Evolutionary conservation across 92 coral and sea anemone species (phyloP), one percentile per base, ranked within the genome.

Genomic region (Porites cylindrica): DNA sequence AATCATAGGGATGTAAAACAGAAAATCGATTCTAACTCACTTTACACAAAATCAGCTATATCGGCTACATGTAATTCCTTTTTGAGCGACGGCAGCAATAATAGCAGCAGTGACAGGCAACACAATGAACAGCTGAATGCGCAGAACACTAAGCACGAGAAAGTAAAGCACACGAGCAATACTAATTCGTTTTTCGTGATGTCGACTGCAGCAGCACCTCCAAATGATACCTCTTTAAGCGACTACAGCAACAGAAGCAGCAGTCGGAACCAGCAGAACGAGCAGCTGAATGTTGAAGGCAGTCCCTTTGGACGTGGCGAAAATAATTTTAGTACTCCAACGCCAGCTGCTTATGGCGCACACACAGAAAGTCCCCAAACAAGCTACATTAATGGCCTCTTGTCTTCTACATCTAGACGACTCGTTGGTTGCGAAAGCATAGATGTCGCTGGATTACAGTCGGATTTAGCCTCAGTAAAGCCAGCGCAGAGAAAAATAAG

Each of bases 401-500:
- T 50, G 58, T 82, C 78, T n/a, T 59, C 86, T 20, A 64, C 62
- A 2, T 47, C 78, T 6, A 82, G 19, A 20, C 77, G 66, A 53
- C 24, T 69, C 17, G 17, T 20, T 56, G 60, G 53, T 18, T 32
- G 70, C 69, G 77, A 70, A 43, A 69, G 78, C 19, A 10, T 56
- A 17, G 65, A 82, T 60, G 78, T 32, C 18, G 29, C 70, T 71
- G 38, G 11, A 16, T 38, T 59, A 59, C 58, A 58, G 20, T 82
- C 66, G 38, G 84, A 65, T 21, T 7, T 24, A 2, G 13, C 65
- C 29, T 52, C 32, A 50, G 59, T 17, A 51, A 66, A 53, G 71
- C 12, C 56, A 68, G 52, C 58, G 47, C 66, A 70, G 53, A n/a
- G 78, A 56, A 82, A 70, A 71, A 29, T 7, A 9, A 82, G 86